Percentiles rank a stretch among this genome's conserved stretches.
Evolutionary conservation across 2,797 vertebrate genomes (phyloP).

Genomic region (Lithobates sylvaticus): DNA sequence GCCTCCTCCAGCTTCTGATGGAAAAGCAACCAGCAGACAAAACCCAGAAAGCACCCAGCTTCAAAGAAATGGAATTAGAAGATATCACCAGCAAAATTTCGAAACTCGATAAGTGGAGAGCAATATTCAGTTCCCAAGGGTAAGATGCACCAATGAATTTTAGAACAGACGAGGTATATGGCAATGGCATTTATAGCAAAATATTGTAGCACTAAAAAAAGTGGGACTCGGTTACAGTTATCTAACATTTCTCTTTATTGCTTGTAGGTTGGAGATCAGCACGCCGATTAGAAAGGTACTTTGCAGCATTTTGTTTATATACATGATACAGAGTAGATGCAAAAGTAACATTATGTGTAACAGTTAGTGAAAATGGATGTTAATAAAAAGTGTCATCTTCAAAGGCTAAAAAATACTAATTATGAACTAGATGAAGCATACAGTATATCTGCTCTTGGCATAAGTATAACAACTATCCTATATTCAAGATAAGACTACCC

Average conservation of each 20-base stretch:
- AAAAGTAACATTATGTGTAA: no score
- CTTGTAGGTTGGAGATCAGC: constrained; percentile 77
- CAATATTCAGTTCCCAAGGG: constrained; percentile 75
- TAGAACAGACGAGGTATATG: neutral
- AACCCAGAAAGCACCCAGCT: neutral
- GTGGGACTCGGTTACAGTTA: neutral
- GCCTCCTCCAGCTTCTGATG: neutral
- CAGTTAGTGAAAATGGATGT: neutral
- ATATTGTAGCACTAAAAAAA: neutral
- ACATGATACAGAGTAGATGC: neutral
- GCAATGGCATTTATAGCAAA: no score
- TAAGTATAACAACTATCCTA: neutral
- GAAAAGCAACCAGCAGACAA: constrained; percentile 9
- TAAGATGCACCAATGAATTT: constrained; percentile 61
- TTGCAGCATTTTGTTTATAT: neutral
- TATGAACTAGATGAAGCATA: neutral
- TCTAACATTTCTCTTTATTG: constrained; percentile 60
- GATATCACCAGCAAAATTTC: constrained; percentile 79
- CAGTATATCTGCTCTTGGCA: neutral
- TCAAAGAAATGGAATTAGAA: constrained; percentile 69
- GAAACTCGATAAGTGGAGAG: constrained; percentile 77
- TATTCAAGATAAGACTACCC: neutral
- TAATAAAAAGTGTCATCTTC: neutral
- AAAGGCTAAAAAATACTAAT: neutral
- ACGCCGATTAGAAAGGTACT: constrained; percentile 69